Evolutionary conservation across 2,888 invertebrate genomes (phyloP).

Genomic region (Papilio elwesi): DNA sequence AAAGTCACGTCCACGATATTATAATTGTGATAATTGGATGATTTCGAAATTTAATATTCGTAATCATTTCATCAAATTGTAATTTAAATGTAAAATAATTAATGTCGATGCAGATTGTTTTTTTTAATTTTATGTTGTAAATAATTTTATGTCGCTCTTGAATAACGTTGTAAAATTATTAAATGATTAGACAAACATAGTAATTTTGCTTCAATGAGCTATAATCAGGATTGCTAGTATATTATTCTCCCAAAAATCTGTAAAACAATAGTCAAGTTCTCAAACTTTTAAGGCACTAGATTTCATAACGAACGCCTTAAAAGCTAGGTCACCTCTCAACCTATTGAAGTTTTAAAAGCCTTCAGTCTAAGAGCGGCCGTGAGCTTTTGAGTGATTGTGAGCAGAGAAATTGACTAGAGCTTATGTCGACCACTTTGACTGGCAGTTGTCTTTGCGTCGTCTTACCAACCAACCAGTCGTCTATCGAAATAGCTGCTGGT

Average conservation of each 20-base stretch:
- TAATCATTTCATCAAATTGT: slow-evolving; percentile 28
- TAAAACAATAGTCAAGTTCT: neutral
- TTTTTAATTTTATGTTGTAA: slow-evolving; percentile 7
- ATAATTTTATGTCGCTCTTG: neutral
- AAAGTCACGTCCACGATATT: slow-evolving; percentile 36
- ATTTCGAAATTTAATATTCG: slow-evolving; percentile 28
- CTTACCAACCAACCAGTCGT: neutral
- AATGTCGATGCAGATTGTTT: slow-evolving; percentile 13
- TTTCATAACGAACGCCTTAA: neutral
- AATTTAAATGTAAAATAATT: slow-evolving; percentile 27
- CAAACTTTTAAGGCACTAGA: neutral
- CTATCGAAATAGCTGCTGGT: neutral
- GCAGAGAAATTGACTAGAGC: neutral
- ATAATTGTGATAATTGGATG: slow-evolving; percentile 34
- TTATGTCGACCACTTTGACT: neutral
- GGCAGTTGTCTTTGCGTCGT: neutral
- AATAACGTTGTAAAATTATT: slow-evolving; percentile 2
- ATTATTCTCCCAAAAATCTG: no score
- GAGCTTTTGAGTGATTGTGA: neutral
- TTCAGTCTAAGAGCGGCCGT: neutral
- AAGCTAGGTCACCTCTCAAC: neutral
- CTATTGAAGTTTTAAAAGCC: neutral
- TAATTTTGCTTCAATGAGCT: neutral
- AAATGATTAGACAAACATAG: neutral
- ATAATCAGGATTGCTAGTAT: no score